A percentile compares a stretch with the other conserved stretches of the same genome.
Conservation (phyloP, 2,888 invertebrate species). For the Aquatica leii region DNA sequence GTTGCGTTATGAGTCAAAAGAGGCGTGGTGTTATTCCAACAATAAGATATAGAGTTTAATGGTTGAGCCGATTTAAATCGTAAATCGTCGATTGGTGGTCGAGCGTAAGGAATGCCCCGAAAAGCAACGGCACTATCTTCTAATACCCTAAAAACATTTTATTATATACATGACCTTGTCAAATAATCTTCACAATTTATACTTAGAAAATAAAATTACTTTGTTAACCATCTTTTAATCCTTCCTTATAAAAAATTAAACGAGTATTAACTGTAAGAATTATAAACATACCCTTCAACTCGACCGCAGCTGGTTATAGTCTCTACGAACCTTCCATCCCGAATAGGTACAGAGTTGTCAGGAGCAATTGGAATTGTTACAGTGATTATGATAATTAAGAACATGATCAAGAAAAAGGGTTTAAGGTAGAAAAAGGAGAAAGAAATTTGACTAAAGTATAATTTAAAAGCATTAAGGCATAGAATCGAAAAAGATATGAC, state of each 20-base stretch:
- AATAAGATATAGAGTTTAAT: constrained; percentile 72
- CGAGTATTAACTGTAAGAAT: constrained; percentile 10
- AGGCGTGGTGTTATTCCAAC: constrained; percentile 76
- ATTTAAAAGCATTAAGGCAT: too few species aligned
- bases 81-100: constrained; percentile 72
- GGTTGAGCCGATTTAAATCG: constrained; percentile 77
- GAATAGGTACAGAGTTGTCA: constrained; percentile 68
- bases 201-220: too few species aligned
- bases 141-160: constrained; percentile 67
- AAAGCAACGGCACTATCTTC: constrained; percentile 83
- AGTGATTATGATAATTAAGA: constrained; percentile 70
- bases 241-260: not conserved
- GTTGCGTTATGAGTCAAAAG: constrained; percentile 72
- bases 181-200: too few species aligned
- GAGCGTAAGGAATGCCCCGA: constrained; percentile 83
- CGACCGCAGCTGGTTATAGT: constrained; percentile 80
- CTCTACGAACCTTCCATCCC: constrained; percentile 75
- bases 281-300: constrained; percentile 73
- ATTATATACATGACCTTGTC: too few species aligned
- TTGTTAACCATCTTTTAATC: constrained; percentile 30
- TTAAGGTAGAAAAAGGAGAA: too few species aligned
- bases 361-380: constrained; percentile 68
- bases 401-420: constrained; percentile 68
- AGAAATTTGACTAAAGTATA: too few species aligned
- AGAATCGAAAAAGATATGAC: too few species aligned